A percentile compares a stretch with the other conserved stretches of the same genome.
These are phyloP conservation scores for Tragelaphus buxtoni DNA, from an alignment of 2,113 vertebrate genomes.

Conservation along the genomic window DNA sequence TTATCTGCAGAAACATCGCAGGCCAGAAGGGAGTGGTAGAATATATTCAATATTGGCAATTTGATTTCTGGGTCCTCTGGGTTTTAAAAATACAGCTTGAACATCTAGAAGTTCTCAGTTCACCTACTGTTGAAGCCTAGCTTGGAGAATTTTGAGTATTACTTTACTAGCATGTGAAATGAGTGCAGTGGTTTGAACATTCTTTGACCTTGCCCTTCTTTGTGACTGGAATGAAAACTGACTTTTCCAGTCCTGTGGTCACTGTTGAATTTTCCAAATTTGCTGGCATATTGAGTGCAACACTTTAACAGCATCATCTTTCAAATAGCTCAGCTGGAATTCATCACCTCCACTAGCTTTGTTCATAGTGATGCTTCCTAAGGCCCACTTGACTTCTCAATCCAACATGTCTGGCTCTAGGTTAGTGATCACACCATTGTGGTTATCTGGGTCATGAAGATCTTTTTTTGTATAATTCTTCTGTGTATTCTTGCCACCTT, in stretches of 20 bases:
- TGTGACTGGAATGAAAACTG: not conserved
- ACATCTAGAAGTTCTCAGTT: not conserved
- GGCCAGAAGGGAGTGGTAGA: not conserved
- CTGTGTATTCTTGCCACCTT: not conserved
- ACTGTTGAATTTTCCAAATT: not conserved
- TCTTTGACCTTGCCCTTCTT: not conserved
- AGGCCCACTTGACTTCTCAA: not conserved
- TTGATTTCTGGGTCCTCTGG: not conserved
- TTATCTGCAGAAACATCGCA: not conserved
- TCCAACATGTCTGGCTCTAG: not conserved
- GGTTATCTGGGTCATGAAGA: not conserved
- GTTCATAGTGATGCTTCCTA: not conserved
- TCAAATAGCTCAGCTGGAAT: not conserved
- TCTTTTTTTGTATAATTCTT: not conserved
- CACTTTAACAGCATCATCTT: not conserved
- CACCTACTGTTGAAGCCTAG: not conserved
- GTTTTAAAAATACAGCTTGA: not conserved
- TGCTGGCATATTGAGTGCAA: not conserved
- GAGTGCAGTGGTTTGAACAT: not conserved
- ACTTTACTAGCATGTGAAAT: not conserved
- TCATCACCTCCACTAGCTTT: not conserved
- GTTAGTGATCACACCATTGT: not conserved
- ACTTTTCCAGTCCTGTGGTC: not conserved
- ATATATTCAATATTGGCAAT: not conserved
- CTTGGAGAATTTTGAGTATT: not conserved